Conservation (phyloP, 2,113 vertebrate genomes). For the Lagopus leucura region DNA sequence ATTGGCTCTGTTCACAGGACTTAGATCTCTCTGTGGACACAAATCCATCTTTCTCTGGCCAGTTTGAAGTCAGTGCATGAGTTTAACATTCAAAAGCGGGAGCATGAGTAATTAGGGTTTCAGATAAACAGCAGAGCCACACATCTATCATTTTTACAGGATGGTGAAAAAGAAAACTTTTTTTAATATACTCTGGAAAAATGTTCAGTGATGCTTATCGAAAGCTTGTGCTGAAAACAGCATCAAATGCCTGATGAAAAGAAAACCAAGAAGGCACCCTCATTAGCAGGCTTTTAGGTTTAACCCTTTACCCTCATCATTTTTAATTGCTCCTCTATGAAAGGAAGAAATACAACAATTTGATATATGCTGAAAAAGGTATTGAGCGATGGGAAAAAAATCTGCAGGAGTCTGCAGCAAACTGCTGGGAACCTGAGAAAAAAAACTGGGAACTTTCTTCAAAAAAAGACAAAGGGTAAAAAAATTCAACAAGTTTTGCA, state of each 20-base stretch:
- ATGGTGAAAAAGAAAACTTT: conserved; percentile 2
- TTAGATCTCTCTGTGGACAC: conserved; percentile 15
- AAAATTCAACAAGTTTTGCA: conserved; percentile 22
- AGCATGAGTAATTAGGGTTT: conserved; percentile 52
- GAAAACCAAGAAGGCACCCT: conserved; percentile 32
- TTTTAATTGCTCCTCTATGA: conserved; percentile 73
- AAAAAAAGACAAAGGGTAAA: neutral
- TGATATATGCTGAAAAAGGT: neutral
- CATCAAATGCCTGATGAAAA: conserved; percentile 55
- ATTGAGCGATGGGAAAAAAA: neutral
- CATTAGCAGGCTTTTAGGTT: conserved; percentile 58
- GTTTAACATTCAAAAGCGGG: conserved; percentile 26
- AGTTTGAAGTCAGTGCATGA: neutral
- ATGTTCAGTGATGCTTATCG: conserved; percentile 64
- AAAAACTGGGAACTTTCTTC: neutral
- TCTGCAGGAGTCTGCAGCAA: conserved; percentile 18
- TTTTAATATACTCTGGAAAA: conserved; percentile 48
- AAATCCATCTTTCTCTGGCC: conserved; percentile 47
- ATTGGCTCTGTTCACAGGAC: neutral
- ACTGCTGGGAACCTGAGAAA: conserved; percentile 31
- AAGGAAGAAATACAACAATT: neutral
- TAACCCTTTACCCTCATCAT: conserved; percentile 73
- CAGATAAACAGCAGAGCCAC: conserved; percentile 50
- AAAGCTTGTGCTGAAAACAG: conserved; percentile 41
- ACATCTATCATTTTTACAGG: conserved; percentile 59